Conservation (phyloP, 2,113 vertebrate genomes). For the Isurus oxyrinchus region DNA sequence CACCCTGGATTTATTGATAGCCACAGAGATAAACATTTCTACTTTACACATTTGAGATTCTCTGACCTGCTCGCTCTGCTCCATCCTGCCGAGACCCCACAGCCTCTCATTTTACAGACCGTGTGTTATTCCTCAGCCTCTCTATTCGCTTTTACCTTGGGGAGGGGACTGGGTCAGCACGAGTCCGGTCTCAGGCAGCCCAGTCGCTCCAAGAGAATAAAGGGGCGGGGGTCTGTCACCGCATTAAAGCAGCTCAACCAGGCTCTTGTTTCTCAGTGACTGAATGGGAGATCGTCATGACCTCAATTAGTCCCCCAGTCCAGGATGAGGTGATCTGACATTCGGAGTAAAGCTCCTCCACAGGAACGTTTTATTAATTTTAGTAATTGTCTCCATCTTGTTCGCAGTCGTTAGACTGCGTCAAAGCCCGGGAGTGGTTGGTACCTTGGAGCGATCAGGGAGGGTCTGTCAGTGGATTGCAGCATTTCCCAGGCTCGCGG, state of each 20-base stretch:
- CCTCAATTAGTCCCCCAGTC: not conserved
- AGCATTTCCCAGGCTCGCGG: too few species aligned
- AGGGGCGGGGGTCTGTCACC: slow-evolving; percentile 22
- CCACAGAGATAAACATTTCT: not conserved
- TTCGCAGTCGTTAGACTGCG: not conserved
- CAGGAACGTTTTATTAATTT: not conserved
- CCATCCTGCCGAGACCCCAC: not conserved
- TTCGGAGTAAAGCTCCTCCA: not conserved
- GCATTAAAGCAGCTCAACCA: not conserved
- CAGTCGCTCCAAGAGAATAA: not conserved
- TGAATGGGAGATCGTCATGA: not conserved
- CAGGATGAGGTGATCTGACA: not conserved
- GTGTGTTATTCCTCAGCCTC: not conserved
- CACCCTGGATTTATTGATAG: not conserved
- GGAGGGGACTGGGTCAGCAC: not conserved
- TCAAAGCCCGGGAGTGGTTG: slow-evolving; percentile 8
- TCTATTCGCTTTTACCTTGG: not conserved
- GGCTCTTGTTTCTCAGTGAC: not conserved
- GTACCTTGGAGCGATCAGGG: not conserved
- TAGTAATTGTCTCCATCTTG: slow-evolving; percentile 31
- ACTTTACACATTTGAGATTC: not conserved
- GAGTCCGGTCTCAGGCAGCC: not conserved
- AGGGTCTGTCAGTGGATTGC: not conserved
- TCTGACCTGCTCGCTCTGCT: slow-evolving; percentile 15
- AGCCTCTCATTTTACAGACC: not conserved